Conservation (phyloP, 1,140 invertebrate species). For the Ips nitidus region DNA sequence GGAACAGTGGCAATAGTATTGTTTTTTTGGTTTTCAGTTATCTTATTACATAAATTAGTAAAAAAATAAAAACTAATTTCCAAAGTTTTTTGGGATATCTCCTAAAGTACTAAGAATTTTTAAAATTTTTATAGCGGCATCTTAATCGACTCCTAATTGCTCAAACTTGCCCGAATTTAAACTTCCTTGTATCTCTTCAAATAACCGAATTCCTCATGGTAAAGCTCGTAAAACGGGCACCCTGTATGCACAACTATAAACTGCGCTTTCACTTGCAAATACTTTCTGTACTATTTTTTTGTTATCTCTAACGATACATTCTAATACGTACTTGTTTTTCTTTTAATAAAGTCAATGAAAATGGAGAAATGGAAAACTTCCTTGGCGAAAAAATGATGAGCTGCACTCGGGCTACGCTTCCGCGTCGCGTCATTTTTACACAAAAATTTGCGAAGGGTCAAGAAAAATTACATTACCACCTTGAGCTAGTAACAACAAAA, state of each 20-base stretch:
- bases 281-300: neutral
- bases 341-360: constrained; percentile 9
- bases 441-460: neutral
- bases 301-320: neutral
- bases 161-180: no score
- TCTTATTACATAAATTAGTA: no score
- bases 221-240: no score
- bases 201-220: neutral
- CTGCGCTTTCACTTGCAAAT: neutral
- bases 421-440: constrained; percentile 21
- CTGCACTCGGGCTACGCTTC: constrained; percentile 27
- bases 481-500: neutral
- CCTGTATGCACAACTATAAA: neutral
- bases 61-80: no score
- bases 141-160: no score
- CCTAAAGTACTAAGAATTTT: no score
- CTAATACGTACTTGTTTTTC: constrained; percentile 24
- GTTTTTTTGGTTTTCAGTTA: no score
- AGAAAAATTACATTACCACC: neutral
- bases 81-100: no score
- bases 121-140: no score
- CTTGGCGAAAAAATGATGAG: constrained; percentile 20
- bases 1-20: no score
- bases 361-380: constrained; percentile 31
- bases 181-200: neutral